Base-by-base conservation (phyloP, 2,888 invertebrate genomes). In the Theretra japonica region DNA sequence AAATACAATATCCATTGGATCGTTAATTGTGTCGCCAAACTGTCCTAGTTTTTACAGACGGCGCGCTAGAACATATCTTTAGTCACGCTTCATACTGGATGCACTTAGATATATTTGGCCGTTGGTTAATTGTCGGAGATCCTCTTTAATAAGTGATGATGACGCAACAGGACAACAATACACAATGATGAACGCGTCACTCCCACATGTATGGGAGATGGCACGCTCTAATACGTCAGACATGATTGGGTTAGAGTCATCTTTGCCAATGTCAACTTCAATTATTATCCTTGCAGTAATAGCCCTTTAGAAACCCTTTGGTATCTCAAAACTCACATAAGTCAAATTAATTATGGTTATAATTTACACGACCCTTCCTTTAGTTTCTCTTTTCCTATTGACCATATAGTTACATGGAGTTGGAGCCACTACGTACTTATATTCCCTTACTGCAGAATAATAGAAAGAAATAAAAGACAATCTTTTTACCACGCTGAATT, bases 151-250 rank as follows among this genome's bases (percentile, higher is more conserved):
- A 25, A 56, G 5, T 62, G 69, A 48, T 68, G 62, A 65, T 65
- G 70, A 71, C 70, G 70, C 33, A 71, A 65, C 73, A 56, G 73
- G 71, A 62, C 56, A 72, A 82, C 82, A 82, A 83, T 80, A 74
- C 77, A 77, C 80, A 79, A 81, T 81, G 30, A 19, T 53, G 77
- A 21, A 69, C 73, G 77, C 83, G 84, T 82, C 80, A 82, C 70
- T 71, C 50, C 65, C 56, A 81, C 81, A 76, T 80, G 62, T 77
- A 73, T 73, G 79, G 81, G 23, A 48, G 23, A n/a, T n/a, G 17
- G 48, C 41, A 33, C 62, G 21, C 23, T 23, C 23, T 48, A 48
- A 21, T 25, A 17, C 15, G 58, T 23, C 23, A 25, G 23, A 25
- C n/a, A 19, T 19, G 50, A 53, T 53, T n/a, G 53, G n/a, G 15